A percentile compares a stretch with the other conserved stretches of the same genome.
phyloP scores from a whole-genome alignment of 2,797 vertebrate species.

The Gorsachius magnificus region DNA sequence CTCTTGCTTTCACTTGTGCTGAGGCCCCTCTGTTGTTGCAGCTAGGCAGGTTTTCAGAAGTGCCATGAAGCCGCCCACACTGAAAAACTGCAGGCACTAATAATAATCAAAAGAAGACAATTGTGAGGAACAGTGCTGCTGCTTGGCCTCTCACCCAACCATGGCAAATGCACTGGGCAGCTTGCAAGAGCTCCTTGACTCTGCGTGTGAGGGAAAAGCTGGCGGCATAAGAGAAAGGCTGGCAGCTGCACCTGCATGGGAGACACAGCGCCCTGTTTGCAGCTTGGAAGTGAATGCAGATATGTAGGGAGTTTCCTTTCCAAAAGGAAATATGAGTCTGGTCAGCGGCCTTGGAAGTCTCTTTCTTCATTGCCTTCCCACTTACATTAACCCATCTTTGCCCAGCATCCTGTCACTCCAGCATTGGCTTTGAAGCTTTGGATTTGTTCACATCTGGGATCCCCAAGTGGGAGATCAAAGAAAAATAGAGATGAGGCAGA shows the following conservation, averaged over 20 bases:
- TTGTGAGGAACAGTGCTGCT: not conserved
- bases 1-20: not conserved
- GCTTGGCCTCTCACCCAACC: not conserved
- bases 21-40: not conserved
- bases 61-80: not conserved
- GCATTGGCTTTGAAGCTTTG: not conserved
- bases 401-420: not conserved
- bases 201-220: not conserved
- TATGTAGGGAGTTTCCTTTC: not conserved
- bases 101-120: not conserved
- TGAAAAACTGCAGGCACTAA: not conserved
- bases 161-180: not conserved
- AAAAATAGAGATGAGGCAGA: not conserved
- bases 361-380: not conserved
- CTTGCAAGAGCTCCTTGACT: not conserved
- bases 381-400: not conserved
- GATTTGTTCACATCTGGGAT: not conserved
- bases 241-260: not conserved
- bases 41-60: not conserved
- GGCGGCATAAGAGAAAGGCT: not conserved
- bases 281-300: not conserved
- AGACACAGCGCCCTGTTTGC: not conserved
- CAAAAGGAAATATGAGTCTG: not conserved
- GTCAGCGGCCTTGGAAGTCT: not conserved
- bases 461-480: not conserved